A percentile compares a stretch with the other conserved stretches of the same genome.
phyloP scores from a whole-genome alignment of 2,113 vertebrate species.

The Sardina pilchardus region DNA sequence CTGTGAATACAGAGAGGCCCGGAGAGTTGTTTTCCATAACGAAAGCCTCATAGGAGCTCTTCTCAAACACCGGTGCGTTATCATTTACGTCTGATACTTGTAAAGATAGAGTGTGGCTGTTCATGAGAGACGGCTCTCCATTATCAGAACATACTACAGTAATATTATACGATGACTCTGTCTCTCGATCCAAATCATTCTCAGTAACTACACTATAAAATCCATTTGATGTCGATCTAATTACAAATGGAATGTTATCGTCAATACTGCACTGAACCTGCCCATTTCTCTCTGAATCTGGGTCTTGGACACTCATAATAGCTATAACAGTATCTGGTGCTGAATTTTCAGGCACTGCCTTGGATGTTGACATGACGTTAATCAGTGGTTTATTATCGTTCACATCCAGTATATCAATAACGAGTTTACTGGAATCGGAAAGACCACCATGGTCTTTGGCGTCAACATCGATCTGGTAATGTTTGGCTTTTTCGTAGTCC shows the following conservation, averaged over 20 bases:
- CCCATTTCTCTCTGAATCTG: conserved; percentile 63
- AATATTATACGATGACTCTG: conserved; percentile 49
- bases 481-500: conserved; percentile 65
- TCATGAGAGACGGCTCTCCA: conserved; percentile 55
- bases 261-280: conserved; percentile 55
- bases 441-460: conserved; percentile 69
- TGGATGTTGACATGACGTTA: conserved; percentile 29
- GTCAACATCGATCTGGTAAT: conserved; percentile 60
- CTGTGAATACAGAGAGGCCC: conserved; percentile 55
- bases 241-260: conserved; percentile 55
- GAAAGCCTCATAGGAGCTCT: conserved; percentile 53
- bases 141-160: conserved; percentile 55
- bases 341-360: conserved; percentile 59
- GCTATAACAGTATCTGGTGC: conserved; percentile 58
- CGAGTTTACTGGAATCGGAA: conserved; percentile 66
- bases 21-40: conserved; percentile 65
- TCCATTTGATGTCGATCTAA: conserved; percentile 55
- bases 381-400: conserved; percentile 63
- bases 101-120: conserved; percentile 55
- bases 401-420: conserved; percentile 69
- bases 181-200: conserved; percentile 51
- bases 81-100: conserved; percentile 65
- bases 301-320: conserved; percentile 67
- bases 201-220: conserved; percentile 63
- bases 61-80: conserved; percentile 62